Percentiles rank a stretch among this genome's conserved stretches.
Evolutionary conservation across 2,797 vertebrate genomes (phyloP).

Genomic region (Eulemur rubriventer): DNA sequence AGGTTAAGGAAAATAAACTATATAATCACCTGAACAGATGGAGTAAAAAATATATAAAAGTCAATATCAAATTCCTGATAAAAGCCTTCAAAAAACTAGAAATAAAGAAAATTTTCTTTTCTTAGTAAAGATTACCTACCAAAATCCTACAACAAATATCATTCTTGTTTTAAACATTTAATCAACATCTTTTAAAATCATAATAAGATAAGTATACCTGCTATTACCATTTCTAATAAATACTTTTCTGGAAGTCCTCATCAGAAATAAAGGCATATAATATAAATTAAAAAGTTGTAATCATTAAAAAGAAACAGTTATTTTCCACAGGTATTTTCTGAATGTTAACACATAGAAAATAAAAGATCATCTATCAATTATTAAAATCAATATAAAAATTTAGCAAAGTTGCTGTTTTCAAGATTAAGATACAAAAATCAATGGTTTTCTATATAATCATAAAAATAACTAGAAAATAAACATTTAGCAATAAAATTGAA

Average conservation of each 20-base stretch:
- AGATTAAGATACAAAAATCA: not conserved
- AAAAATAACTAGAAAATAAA: not conserved
- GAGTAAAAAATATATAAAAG: not conserved
- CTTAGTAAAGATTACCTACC: not conserved
- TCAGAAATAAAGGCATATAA: not conserved
- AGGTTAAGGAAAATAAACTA: not conserved
- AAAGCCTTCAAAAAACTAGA: not conserved
- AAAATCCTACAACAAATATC: not conserved
- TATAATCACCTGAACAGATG: not conserved
- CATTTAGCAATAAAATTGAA: not conserved
- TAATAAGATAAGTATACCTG: not conserved
- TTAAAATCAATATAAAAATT: not conserved
- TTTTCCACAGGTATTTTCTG: not conserved
- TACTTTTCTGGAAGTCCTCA: not conserved
- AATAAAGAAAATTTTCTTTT: not conserved
- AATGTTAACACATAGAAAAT: not conserved
- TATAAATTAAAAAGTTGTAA: not conserved
- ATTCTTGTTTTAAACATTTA: not conserved
- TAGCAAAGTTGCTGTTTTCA: not conserved
- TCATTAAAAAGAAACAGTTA: not conserved
- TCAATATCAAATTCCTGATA: conserved; percentile 6
- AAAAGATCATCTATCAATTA: not conserved
- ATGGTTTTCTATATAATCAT: not conserved
- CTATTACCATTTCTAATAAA: not conserved
- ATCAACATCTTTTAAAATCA: not conserved